phyloP scores from a whole-genome alignment of 1,140 invertebrate species.

The Leptopilina clavipes region DNA sequence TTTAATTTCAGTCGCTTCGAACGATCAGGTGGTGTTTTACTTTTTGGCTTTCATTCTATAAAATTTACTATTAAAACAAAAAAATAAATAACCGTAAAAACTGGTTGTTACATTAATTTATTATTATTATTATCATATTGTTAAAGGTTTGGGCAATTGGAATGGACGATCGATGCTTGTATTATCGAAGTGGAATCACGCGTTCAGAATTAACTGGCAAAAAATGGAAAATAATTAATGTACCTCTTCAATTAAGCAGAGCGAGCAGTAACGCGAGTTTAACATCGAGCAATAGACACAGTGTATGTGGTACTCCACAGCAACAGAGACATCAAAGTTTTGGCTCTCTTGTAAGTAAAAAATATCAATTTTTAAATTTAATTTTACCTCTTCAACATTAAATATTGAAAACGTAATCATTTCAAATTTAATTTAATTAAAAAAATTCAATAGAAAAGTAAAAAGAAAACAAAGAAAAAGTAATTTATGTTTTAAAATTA shows the following conservation, averaged over 20 bases:
- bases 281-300: constrained; percentile 74
- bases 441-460: too few relatives aligned
- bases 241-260: constrained; percentile 85
- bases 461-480: too few relatives aligned
- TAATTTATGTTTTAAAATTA: too few relatives aligned
- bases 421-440: too few relatives aligned
- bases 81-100: constrained; percentile 23
- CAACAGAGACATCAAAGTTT: constrained; percentile 71
- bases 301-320: constrained; percentile 74
- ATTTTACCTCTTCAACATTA: too few relatives aligned
- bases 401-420: too few relatives aligned
- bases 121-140: constrained; percentile 34
- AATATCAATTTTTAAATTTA: too few relatives aligned
- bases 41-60: background rate
- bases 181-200: constrained; percentile 87
- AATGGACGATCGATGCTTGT: constrained; percentile 83
- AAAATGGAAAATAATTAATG: constrained; percentile 87
- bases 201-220: constrained; percentile 88
- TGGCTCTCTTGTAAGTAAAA: constrained; percentile 71
- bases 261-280: constrained; percentile 83
- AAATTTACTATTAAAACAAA: background rate
- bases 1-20: constrained; percentile 87
- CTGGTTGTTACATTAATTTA: too few relatives aligned
- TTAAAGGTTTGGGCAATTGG: constrained; percentile 81
- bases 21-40: constrained; percentile 85